These are phyloP conservation scores for Origma solitaria DNA, from an alignment of 2,113 vertebrate genomes.

Conservation along the genomic window DNA sequence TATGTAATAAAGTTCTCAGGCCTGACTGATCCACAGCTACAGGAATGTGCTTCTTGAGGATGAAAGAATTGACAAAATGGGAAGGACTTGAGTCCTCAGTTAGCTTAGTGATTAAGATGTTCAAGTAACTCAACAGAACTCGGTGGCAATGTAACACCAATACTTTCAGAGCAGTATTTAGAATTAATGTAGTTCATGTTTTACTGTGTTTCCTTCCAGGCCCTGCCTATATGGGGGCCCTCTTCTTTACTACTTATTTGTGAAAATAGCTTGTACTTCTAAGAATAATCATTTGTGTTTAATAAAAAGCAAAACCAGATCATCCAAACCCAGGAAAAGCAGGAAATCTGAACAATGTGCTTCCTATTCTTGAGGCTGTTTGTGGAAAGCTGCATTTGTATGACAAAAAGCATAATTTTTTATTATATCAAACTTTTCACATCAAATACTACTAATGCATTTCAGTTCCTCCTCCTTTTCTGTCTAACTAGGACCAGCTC, in stretches of 20 bases:
- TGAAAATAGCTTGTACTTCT: slow-evolving; percentile 21
- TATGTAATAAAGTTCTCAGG: not conserved
- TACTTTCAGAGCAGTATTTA: not conserved
- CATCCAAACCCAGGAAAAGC: not conserved
- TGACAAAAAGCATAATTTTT: slow-evolving; percentile 33
- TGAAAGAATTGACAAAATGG: not conserved
- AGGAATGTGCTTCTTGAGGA: not conserved
- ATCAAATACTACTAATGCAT: not conserved
- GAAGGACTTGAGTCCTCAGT: not conserved
- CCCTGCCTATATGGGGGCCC: not conserved
- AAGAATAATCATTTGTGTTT: slow-evolving; percentile 8
- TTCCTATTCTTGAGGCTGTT: not conserved
- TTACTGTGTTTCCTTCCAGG: not conserved
- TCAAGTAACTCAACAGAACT: not conserved
- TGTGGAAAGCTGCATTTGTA: slow-evolving; percentile 15
- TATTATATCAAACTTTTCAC: slow-evolving; percentile 28
- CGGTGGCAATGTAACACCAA: not conserved
- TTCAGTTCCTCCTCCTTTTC: slow-evolving; percentile 12
- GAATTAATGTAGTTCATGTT: not conserved
- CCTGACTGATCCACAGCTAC: not conserved
- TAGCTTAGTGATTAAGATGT: not conserved
- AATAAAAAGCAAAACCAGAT: slow-evolving; percentile 59
- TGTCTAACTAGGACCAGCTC: slow-evolving; percentile 13
- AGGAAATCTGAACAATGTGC: slow-evolving; percentile 33
- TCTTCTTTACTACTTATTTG: not conserved